Evolutionary conservation across 1,140 invertebrate genomes (phyloP), one percentile per base, ranked within the genome.

Genomic region (Spodoptera frugiperda): DNA sequence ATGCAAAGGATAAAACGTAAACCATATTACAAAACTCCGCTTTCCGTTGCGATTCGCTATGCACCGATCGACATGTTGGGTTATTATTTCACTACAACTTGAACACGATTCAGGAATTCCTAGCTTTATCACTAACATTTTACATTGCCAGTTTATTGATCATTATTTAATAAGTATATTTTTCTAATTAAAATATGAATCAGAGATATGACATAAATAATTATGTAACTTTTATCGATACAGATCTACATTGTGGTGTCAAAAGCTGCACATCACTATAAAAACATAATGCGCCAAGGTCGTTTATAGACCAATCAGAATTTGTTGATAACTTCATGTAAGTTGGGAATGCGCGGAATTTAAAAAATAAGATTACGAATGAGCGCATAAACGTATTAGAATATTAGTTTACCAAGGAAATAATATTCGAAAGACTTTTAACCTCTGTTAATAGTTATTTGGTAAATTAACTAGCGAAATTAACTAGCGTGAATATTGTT

Each of bases 271-370:
- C 80, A 71, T 19, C 80, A 74, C 79, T 84, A 78, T 30, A 54
- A 51, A 63, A 73, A 86, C 86, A 90, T 86, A 87, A 88, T 86
- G 84, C 84, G 84, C 82, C 89, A 92, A 90, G 84, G 89, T 89
- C 83, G 84, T 87, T 84, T 67, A 63, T 48, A 59, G 68, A 70
- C 89, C 89, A 91, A 89, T 87, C 86, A 86, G 54, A 44, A 48
- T 63, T 49, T 53, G 75, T 57, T 54, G 30, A 86, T 79, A 88
- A 82, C 65, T 85, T 87, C 81, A 71, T 33, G 78, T 55, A 44
- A 55, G 67, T 77, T 78, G 59, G 10, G 51, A 55, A 54, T 73
- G 72, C 59, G 78, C 61, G 59, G 30, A 9, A 51, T 78, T 71
- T 33, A 51, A 71, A 78, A 77, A 48, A 30, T 10, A 25, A 12